A percentile compares a stretch with the other conserved stretches of the same genome.
phyloP scores from a whole-genome alignment of 23 tunicate species.

The Ciona savignyi region DNA sequence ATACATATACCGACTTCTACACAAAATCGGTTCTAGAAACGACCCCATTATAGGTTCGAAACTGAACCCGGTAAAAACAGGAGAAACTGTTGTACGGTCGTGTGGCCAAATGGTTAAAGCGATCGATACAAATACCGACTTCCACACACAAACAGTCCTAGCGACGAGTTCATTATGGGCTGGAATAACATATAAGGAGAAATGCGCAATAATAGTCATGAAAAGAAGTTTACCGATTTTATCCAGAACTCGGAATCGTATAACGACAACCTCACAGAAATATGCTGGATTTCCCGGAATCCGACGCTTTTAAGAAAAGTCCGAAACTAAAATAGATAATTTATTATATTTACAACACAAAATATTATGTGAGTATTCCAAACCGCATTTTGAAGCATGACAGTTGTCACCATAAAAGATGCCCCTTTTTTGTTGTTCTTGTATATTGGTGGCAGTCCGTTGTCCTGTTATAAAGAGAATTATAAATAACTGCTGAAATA shows the following conservation, averaged over 20 bases:
- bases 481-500: too few species aligned
- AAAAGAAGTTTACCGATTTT: background rate
- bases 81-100: too few species aligned
- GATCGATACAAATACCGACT: too few species aligned
- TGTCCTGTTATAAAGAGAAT: background rate
- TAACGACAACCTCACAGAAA: background rate
- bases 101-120: too few species aligned
- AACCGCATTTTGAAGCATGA: background rate
- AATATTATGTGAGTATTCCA: background rate
- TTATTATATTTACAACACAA: background rate
- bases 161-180: too few species aligned
- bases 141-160: too few species aligned
- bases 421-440: background rate
- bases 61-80: too few species aligned
- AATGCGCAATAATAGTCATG: too few species aligned
- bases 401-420: background rate
- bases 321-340: background rate
- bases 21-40: too few species aligned
- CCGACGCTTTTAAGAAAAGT: background rate
- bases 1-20: too few species aligned
- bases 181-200: too few species aligned
- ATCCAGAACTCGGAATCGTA: background rate
- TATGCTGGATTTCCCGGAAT: background rate
- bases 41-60: too few species aligned
- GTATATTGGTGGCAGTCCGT: background rate